Percentiles rank a stretch among this genome's conserved stretches.
phyloP scores from a whole-genome alignment of 2,113 vertebrate species.

The Hippocampus mohnikei region DNA sequence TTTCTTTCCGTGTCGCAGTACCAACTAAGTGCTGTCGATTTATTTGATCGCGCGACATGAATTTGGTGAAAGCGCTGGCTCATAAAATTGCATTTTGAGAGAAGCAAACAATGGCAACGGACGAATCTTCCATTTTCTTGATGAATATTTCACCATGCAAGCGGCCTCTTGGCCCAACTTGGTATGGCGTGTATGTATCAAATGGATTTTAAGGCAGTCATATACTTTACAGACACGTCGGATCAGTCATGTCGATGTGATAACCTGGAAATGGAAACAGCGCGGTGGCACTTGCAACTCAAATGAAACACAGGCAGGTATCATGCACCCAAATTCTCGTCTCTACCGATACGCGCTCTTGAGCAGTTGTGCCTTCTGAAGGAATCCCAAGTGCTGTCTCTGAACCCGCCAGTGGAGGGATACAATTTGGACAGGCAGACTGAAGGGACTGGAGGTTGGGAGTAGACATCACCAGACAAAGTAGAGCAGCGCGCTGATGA shows the following conservation, averaged over 20 bases:
- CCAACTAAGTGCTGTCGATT: background rate
- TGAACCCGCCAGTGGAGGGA: conserved; percentile 39
- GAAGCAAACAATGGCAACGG: conserved; percentile 1
- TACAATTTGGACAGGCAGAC: conserved; percentile 36
- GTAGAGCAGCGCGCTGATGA: conserved; percentile 63
- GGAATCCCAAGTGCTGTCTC: conserved; percentile 25
- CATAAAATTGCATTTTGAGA: background rate
- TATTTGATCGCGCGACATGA: background rate
- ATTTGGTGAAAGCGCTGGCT: background rate
- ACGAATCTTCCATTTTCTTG: conserved; percentile 4
- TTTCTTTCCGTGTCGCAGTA: conserved; percentile 18
- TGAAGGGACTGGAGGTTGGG: conserved; percentile 33
- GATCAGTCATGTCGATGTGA: conserved; percentile 44
- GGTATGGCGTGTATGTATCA: conserved; percentile 57
- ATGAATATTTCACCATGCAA: background rate
- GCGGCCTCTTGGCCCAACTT: conserved; percentile 66
- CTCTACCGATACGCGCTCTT: conserved; percentile 17
- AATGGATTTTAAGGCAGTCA: conserved; percentile 75
- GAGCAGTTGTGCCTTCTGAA: conserved; percentile 20
- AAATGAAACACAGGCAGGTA: conserved; percentile 40
- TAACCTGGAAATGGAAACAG: conserved; percentile 47
- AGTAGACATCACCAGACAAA: conserved; percentile 61
- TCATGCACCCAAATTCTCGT: conserved; percentile 58
- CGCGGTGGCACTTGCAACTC: conserved; percentile 49
- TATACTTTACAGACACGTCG: conserved; percentile 57